Evolutionary conservation across 2,113 vertebrate species (phyloP), one percentile per base, ranked within the genome.

Genomic region (Macrotus californicus): DNA sequence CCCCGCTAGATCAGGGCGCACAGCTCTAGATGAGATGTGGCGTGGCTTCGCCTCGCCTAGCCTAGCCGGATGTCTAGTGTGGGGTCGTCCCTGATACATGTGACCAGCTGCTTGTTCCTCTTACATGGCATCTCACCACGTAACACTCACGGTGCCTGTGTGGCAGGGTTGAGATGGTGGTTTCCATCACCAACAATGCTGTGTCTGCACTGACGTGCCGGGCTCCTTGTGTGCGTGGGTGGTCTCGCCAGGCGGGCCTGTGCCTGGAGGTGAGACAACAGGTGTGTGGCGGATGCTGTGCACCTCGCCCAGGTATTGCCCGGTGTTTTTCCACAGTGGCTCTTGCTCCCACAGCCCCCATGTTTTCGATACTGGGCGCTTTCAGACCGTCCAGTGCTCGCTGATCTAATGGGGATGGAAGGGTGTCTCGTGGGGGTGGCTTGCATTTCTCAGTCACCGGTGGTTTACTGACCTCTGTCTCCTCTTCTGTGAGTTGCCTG

Each of bases 221-320:
- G 8, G 5, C 34, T 39, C 26, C n/a, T 5, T 21, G 69, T 48
- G n/a, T 75, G 2, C 1, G 0, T 56, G 46, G 41, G 54, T 76
- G 73, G 12, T n/a, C 59, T 61, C 39, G 16, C 9, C 16, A 36
- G 50, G 61, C 29, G 61, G 29, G 1, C 50, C 0, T 21, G 11
- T 16, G 6, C 91, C 69, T 76, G 5, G 29, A 69, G 59, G 50
- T 54, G 64, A 70, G 31, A 24, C 22, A 5, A 0, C 31, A 6
- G 77, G 36, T n/a, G 3, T 46, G 3, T 64, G 41, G 48, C 1
- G 0, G 31, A 0, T 10, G 5, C 48, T 15, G 10, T 80, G 6
- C 34, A 2, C 64, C n/a, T 80, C 21, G 41, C 5, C 81, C 64
- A 26, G 21, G 22, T 6, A 14, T 10, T 31, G 39, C 41, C 75